A percentile compares a stretch with the other conserved stretches of the same genome.
These are phyloP conservation scores for Lates japonicus DNA, from an alignment of 2,797 vertebrate species.

Conservation along the genomic window DNA sequence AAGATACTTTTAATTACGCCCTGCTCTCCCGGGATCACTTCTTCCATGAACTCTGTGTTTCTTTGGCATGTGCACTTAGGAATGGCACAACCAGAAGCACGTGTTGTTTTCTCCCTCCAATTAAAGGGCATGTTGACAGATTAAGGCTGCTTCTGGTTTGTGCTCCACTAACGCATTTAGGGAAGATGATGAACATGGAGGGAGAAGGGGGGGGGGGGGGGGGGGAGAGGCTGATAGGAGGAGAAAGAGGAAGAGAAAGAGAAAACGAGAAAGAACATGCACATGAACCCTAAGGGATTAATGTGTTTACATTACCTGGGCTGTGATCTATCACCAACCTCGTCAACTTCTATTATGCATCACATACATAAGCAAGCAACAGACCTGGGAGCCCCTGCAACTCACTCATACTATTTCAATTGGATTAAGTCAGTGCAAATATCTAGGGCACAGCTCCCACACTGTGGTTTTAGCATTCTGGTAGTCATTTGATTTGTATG, in stretches of 20 bases:
- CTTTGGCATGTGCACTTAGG: slow-evolving; percentile 83
- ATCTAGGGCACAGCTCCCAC: slow-evolving; percentile 74
- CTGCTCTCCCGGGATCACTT: slow-evolving; percentile 76
- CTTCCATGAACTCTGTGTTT: slow-evolving; percentile 74
- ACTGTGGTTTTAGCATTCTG: slow-evolving; percentile 77
- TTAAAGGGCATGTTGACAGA: slow-evolving; percentile 88
- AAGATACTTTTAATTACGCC: slow-evolving; percentile 84
- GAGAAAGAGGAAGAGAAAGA: slow-evolving; percentile 57
- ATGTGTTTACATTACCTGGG: slow-evolving; percentile 87
- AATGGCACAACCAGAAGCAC: slow-evolving; percentile 82
- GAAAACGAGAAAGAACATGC: slow-evolving; percentile 67
- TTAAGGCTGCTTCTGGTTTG: slow-evolving; percentile 84
- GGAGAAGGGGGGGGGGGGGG: slow-evolving; percentile 9
- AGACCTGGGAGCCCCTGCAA: slow-evolving; percentile 78
- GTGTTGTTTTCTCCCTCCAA: slow-evolving; percentile 84
- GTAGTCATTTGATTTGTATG: slow-evolving; percentile 78
- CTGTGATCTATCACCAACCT: slow-evolving; percentile 87
- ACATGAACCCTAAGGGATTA: slow-evolving; percentile 83
- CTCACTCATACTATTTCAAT: slow-evolving; percentile 81
- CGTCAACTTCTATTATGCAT: slow-evolving; percentile 84
- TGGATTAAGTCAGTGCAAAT: slow-evolving; percentile 82
- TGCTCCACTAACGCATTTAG: slow-evolving; percentile 85
- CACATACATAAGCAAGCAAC: slow-evolving; percentile 82
- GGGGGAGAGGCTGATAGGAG: slow-evolving; percentile 44
- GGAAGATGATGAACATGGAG: slow-evolving; percentile 76